phyloP scores from a whole-genome alignment of 2,888 invertebrate genomes.

The Drosophila nr. perissopoda region DNA sequence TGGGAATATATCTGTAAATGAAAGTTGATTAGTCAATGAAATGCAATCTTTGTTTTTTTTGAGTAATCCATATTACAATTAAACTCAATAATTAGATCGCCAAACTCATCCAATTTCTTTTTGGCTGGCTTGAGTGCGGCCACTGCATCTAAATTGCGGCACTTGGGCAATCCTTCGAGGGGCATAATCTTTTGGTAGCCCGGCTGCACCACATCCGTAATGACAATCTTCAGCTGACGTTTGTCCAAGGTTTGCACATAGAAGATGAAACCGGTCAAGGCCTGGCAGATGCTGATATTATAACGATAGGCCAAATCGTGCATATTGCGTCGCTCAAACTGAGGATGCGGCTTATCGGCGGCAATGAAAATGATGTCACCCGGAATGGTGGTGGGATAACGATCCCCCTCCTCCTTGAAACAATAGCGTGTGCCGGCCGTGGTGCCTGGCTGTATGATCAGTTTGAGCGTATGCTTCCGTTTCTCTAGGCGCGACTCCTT shows the following conservation, averaged over 20 bases:
- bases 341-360: constrained; percentile 89
- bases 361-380: constrained; percentile 91
- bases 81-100: constrained; percentile 90
- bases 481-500: constrained; percentile 88
- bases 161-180: constrained; percentile 90
- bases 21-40: neutral
- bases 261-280: constrained; percentile 89
- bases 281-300: constrained; percentile 88
- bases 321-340: constrained; percentile 87
- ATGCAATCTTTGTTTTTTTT: neutral
- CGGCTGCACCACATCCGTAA: constrained; percentile 90
- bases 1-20: constrained; percentile 85
- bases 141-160: constrained; percentile 86
- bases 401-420: constrained; percentile 93
- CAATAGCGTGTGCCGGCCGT: constrained; percentile 89
- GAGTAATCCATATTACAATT: constrained; percentile 79
- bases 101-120: constrained; percentile 85
- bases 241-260: constrained; percentile 90
- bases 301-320: constrained; percentile 89
- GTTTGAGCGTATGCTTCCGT: constrained; percentile 90
- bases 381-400: constrained; percentile 88
- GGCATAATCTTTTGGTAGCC: constrained; percentile 89
- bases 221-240: constrained; percentile 88
- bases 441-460: constrained; percentile 91
- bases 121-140: constrained; percentile 86